Evolutionary conservation across 1,140 invertebrate genomes (phyloP).

Genomic region (Euura saliciscinereae): DNA sequence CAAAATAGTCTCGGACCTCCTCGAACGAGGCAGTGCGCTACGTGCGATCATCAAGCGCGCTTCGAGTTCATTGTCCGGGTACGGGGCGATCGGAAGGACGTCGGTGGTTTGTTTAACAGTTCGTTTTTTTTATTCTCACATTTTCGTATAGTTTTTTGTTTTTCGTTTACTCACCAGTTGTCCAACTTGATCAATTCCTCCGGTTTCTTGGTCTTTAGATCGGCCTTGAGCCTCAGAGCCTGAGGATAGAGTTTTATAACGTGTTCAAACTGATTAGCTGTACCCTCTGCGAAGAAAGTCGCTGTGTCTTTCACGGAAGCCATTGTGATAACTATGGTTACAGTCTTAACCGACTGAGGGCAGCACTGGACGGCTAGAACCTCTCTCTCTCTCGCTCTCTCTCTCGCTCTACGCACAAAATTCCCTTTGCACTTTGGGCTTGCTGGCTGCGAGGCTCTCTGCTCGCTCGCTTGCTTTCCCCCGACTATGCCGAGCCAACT

Average conservation of each 20-base stretch:
- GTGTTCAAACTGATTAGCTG: slow-evolving; percentile 84
- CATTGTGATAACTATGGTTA: slow-evolving; percentile 70
- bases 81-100: slow-evolving; percentile 14
- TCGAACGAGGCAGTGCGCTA: slow-evolving; percentile 28
- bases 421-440: slow-evolving; percentile 17
- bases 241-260: slow-evolving; percentile 88
- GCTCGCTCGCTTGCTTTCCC: slow-evolving; percentile 25
- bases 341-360: slow-evolving; percentile 44
- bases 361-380: slow-evolving; percentile 1
- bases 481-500: slow-evolving; percentile 16
- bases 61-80: slow-evolving; percentile 53
- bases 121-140: neutral
- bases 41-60: slow-evolving; percentile 41
- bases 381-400: slow-evolving; percentile 27
- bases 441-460: neutral
- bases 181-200: slow-evolving; percentile 92
- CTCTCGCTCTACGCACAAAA: slow-evolving; percentile 25
- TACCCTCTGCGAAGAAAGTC: slow-evolving; percentile 89
- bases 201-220: slow-evolving; percentile 86
- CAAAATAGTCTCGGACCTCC: neutral
- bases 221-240: slow-evolving; percentile 84
- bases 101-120: no score
- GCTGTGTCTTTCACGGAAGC: slow-evolving; percentile 85
- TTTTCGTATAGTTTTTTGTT: slow-evolving; percentile 4
- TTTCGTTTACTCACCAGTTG: slow-evolving; percentile 79